Evolutionary conservation across 2,113 vertebrate species (phyloP), one percentile per base, ranked within the genome.

Genomic region (Mus pahari): DNA sequence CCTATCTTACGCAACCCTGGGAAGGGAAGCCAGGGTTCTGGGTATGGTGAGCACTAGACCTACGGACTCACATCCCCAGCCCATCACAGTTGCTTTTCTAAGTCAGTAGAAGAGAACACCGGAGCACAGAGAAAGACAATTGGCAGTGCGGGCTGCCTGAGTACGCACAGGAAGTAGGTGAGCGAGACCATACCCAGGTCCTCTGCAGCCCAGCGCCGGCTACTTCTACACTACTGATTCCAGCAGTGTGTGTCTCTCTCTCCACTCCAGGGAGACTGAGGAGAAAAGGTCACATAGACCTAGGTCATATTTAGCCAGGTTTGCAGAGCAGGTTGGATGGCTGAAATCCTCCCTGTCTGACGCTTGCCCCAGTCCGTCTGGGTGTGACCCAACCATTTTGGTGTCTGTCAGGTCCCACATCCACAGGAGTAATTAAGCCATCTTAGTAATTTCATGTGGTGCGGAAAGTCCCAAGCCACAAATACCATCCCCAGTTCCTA

Each of bases 371-470:
- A 8, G 36, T 87, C 86, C 0, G 42, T 86, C 92, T 87, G 95
- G 89, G 95, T 91, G 84, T 97, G 90, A 94, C 93, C 95, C 88
- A 58, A 66, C 64, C 86, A 0, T 90, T 96, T 90, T 81, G 74
- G 33, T 42, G 97, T 96, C 79, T 95, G 36, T 87, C 58, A 33
- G 45, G 48, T 95, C 96, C 96, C 71, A 77, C 73, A 95, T 92
- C 81, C 75, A 53, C 82, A 68, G 58, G 92, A 97, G 94, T 94
- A 96, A 89, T 97, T 97, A 97, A 97, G 94, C 93, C 97, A 96
- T 92, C 97, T 92, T 96, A 60, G 13, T 95, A 90, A 94, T 86
- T 96, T 93, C 45, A 62, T 88, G 71, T 71, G 74, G 39, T 9
- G 58, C 92, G 74, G 74, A 94, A 88, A 97, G 45, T 86, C 86